Evolutionary conservation across 2,113 vertebrate genomes (phyloP).

Genomic region (Carlito syrichta): DNA sequence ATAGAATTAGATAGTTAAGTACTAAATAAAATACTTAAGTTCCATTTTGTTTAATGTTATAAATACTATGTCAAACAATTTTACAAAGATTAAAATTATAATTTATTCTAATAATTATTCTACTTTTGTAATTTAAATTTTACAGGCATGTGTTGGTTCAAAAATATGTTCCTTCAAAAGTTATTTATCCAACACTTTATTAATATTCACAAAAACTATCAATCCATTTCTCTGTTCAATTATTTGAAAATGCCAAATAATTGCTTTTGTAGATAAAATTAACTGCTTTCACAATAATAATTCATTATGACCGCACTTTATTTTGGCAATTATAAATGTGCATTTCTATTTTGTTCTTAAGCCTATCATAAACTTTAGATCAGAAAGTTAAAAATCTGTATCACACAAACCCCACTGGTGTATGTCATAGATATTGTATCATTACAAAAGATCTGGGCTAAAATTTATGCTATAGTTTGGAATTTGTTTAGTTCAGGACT

Average conservation of each 20-base stretch:
- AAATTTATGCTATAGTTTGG: neutral
- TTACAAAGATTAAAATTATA: neutral
- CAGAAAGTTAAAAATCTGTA: neutral
- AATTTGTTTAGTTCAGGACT: neutral
- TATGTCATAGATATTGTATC: neutral
- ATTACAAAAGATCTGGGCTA: neutral
- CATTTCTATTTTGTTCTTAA: neutral
- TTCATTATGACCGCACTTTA: neutral
- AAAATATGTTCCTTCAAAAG: neutral
- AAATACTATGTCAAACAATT: neutral
- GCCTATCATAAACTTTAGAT: neutral
- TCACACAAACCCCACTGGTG: neutral
- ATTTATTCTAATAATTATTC: neutral
- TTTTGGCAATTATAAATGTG: neutral
- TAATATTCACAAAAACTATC: neutral
- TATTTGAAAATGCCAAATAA: conserved; percentile 16
- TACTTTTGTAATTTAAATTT: neutral
- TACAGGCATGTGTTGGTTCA: neutral
- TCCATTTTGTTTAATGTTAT: neutral
- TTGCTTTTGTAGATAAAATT: neutral
- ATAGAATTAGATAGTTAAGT: neutral
- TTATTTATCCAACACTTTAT: neutral
- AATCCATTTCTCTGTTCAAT: neutral
- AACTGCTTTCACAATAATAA: neutral
- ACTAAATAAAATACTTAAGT: neutral